Base-by-base conservation (phyloP, 2,888 invertebrate genomes). In the Conomelus anceps region DNA sequence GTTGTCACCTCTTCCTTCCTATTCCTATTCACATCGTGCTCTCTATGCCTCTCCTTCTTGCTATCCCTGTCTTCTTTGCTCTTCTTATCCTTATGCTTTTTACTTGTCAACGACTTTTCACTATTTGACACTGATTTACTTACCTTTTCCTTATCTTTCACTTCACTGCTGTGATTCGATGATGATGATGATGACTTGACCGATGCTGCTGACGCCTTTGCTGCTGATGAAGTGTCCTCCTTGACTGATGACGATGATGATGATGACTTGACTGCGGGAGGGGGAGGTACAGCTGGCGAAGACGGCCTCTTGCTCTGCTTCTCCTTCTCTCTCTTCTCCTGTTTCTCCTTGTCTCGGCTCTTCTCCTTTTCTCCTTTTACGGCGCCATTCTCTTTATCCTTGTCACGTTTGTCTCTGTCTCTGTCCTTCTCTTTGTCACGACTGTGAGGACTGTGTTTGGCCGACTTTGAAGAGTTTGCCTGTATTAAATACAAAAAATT, bases 31-130 rank as follows among this genome's bases (percentile, higher is more conserved):
- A 85, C 63, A 34, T 94, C 90, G 92, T 92, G 4, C 23, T 93
- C 93, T 17, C 87, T 89, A 88, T 93, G 92, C 91, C 94, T 95
- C 91, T 93, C 94, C 91, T 94, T 94, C 92, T 94, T 95, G 3
- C 63, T n/a, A 90, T 95, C 95, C 92, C 95, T 93, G 91, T 91
- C 91, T 87, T 91, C 95, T 88, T 93, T 93, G 90, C 94, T 94
- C 88, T 95, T 95, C 91, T 93, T 93, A 89, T 95, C 95, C 92
- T 95, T 95, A 91, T 93, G 94, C 91, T 95, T 94, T 94, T 94
- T 86, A 86, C 86, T 86, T 0, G 86, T 24, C 22, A 23, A 22
- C 23, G 17, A 1, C 17, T 3, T 22, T 7, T 23, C 17, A 7
- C 17, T 22, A 1, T 7, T 23, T 23, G 3, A 4, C 7, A 22